Evolutionary conservation across 2,888 invertebrate genomes (phyloP).

Genomic region (Xestoiulus laeticollis): DNA sequence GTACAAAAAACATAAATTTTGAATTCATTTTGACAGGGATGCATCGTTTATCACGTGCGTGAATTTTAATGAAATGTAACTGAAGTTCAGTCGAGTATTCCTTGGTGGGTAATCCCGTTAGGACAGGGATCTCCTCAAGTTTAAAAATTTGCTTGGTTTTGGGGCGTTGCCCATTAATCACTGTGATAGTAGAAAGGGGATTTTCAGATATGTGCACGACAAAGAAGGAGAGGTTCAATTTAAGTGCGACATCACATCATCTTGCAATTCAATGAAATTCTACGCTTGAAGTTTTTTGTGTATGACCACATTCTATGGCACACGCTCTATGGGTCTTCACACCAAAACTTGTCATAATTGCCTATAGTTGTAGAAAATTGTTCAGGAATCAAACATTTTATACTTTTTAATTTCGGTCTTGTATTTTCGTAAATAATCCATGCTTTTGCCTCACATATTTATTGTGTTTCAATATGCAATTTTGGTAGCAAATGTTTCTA

Average conservation of each 20-base stretch:
- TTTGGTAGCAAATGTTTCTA: no score
- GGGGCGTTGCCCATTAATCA: background rate
- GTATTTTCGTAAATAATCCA: no score
- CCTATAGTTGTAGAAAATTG: no score
- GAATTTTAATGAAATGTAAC: background rate
- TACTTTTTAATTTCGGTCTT: no score
- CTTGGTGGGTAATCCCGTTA: slow-evolving; percentile 1
- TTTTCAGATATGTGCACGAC: background rate
- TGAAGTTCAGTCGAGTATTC: background rate
- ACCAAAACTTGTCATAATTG: no score
- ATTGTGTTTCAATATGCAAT: no score
- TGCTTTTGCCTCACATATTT: no score
- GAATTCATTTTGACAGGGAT: slow-evolving; percentile 3
- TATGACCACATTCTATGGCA: no score
- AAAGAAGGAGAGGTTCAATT: background rate
- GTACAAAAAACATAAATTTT: slow-evolving; percentile 37
- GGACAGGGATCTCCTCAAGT: background rate
- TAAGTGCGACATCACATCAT: background rate
- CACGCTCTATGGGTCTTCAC: no score
- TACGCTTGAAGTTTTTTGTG: no score
- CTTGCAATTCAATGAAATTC: background rate
- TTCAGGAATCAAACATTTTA: no score
- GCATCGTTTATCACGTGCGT: slow-evolving; percentile 21
- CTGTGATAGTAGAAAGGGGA: background rate
- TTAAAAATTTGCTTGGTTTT: background rate